These are phyloP conservation scores for Nudaria mundana DNA, from an alignment of 2,888 invertebrate species.

Conservation along the genomic window DNA sequence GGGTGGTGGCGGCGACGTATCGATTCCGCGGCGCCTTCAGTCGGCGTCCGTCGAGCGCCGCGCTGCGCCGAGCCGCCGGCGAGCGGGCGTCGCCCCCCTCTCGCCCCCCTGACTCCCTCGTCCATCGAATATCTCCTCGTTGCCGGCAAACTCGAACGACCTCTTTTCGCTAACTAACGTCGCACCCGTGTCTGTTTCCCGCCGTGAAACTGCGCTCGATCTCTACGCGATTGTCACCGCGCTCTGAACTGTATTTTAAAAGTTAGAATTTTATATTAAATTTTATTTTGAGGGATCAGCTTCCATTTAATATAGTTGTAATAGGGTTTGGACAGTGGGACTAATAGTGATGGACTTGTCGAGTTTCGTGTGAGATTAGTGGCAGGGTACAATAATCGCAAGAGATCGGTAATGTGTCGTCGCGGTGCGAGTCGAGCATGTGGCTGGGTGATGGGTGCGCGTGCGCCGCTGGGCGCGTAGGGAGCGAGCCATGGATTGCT, in stretches of 20 bases:
- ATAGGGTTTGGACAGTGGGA: constrained; percentile 7
- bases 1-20: constrained; percentile 69
- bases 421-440: constrained; percentile 53
- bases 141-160: constrained; percentile 79
- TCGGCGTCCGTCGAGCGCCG: constrained; percentile 79
- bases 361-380: constrained; percentile 16
- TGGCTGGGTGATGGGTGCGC: constrained; percentile 39
- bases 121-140: constrained; percentile 58
- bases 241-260: constrained; percentile 29
- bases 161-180: constrained; percentile 78
- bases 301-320: constrained; percentile 11
- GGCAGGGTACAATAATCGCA: constrained; percentile 35
- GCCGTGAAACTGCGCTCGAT: constrained; percentile 73
- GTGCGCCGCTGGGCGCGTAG: constrained; percentile 62
- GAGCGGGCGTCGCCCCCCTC: constrained; percentile 68
- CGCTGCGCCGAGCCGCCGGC: constrained; percentile 76
- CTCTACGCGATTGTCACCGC: constrained; percentile 38
- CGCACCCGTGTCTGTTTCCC: constrained; percentile 69
- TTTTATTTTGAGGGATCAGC: constrained; percentile 11
- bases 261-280: constrained; percentile 21
- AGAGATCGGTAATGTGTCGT: constrained; percentile 53
- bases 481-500: constrained; percentile 71
- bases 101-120: constrained; percentile 43
- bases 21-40: constrained; percentile 77
- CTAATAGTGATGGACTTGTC: constrained; percentile 26